phyloP scores from a whole-genome alignment of 2,888 invertebrate species.

The Trissolcus japonicus region DNA sequence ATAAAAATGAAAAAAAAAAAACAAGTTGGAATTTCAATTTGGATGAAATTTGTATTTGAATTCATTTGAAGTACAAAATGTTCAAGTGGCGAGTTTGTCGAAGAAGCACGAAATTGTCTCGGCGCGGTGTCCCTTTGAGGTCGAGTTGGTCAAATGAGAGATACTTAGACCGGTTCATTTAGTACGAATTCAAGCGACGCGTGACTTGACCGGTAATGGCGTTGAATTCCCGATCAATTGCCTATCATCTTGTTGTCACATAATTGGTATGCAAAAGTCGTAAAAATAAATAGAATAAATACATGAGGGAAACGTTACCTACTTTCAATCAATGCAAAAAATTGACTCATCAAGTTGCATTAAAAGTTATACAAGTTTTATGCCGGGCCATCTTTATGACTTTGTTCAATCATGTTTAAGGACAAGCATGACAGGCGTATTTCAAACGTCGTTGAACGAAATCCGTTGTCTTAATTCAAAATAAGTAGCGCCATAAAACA shows the following conservation, averaged over 20 bases:
- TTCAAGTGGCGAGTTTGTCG: no score
- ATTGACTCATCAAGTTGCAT: constrained; percentile 32
- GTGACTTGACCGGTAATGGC: constrained; percentile 58
- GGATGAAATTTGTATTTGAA: no score
- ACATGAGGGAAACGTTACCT: constrained; percentile 41
- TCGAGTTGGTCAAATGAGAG: constrained; percentile 44
- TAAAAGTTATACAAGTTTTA: constrained; percentile 17
- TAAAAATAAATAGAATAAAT: constrained; percentile 55
- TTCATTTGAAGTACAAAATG: no score
- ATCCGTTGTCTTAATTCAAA: background rate
- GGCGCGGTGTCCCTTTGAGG: constrained; percentile 52
- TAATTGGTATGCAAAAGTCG: constrained; percentile 54
- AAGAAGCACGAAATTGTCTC: constrained; percentile 34
- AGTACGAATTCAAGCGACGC: constrained; percentile 55
- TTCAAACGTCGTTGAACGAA: no score
- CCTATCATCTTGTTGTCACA: constrained; percentile 52
- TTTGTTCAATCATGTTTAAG: constrained; percentile 12
- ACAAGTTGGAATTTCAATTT: no score
- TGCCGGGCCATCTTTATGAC: constrained; percentile 13
- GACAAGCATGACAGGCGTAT: background rate
- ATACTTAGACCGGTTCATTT: constrained; percentile 54
- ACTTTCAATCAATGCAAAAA: constrained; percentile 40
- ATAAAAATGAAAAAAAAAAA: no score
- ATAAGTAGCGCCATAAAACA: no score
- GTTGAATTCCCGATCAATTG: constrained; percentile 48